phyloP scores from a whole-genome alignment of 2,113 vertebrate species.

The Salvator merianae region DNA sequence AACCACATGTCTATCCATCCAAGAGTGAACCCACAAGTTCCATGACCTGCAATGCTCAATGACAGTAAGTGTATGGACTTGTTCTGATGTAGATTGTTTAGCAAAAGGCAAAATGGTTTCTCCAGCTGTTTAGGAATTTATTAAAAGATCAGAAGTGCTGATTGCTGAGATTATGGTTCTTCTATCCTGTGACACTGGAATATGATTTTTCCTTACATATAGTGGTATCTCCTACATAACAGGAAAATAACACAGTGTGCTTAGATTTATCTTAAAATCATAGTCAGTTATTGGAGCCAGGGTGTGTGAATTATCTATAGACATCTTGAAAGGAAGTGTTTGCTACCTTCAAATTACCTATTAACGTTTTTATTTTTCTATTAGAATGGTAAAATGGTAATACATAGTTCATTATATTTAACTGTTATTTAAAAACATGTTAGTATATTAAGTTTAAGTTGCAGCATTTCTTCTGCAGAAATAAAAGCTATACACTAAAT shows the following conservation, averaged over 20 bases:
- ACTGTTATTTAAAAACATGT: no score
- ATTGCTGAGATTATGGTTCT: not conserved
- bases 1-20: not conserved
- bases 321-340: not conserved
- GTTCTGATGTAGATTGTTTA: not conserved
- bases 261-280: not conserved
- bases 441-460: no score
- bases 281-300: not conserved
- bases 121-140: not conserved
- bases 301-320: not conserved
- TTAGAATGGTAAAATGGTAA: no score
- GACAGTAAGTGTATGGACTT: not conserved
- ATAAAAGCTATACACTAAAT: no score
- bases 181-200: not conserved
- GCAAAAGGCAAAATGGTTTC: not conserved
- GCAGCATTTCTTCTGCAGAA: no score
- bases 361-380: no score
- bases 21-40: not conserved
- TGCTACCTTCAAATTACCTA: not conserved
- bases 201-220: not conserved
- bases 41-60: not conserved
- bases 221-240: not conserved
- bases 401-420: no score
- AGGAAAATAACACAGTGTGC: not conserved
- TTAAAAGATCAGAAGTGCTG: not conserved